Base-by-base conservation (phyloP, 2,888 invertebrate genomes). In the Hemicrepidius hirtus region DNA sequence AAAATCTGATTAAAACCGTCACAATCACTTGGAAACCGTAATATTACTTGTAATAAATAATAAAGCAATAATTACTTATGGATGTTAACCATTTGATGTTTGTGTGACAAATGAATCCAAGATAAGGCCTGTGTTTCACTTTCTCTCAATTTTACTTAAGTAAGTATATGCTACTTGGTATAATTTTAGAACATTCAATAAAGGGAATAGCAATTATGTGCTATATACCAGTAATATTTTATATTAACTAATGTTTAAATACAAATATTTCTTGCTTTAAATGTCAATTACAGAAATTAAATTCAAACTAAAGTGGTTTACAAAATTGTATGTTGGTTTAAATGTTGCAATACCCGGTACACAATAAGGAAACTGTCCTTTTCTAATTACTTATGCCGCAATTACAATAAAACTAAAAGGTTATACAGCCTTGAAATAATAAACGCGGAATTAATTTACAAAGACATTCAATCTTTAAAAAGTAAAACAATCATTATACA, bases 21-120 rank as follows among this genome's bases (percentile, higher is more conserved):
- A 62, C 37, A 62, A 53, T 21, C 16, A 40, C 46, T 63, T 21
- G 35, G 32, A 32, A 9, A 20, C n/a, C n/a, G n/a, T n/a, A n/a
- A n/a, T n/a, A n/a, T n/a, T n/a, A 35, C 32, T 55, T 32, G 12
- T 3, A 35, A 5, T n/a, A 35, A n/a, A 12, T 20, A 16, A 1
- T 32, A 35, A 32, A 16, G 18, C 1, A 10, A 16, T 55, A 28
- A 53, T 53, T 3, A 68, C 53, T 63, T 53, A 40, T 59, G 50
- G 76, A 71, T 75, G 78, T 74, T 79, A 73, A 74, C 80, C 68
- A 82, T 81, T 79, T 78, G 80, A 78, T 79, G 80, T 69, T 69
- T 71, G 75, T 75, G 67, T 77, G 76, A 79, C 78, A 80, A 82
- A 77, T 82, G 80, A 79, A 77, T 75, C 73, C 73, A 73, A 71